Evolutionary conservation across 2,888 invertebrate genomes (phyloP), one percentile per base, ranked within the genome.

Genomic region (Ryuthela nishihirai): DNA sequence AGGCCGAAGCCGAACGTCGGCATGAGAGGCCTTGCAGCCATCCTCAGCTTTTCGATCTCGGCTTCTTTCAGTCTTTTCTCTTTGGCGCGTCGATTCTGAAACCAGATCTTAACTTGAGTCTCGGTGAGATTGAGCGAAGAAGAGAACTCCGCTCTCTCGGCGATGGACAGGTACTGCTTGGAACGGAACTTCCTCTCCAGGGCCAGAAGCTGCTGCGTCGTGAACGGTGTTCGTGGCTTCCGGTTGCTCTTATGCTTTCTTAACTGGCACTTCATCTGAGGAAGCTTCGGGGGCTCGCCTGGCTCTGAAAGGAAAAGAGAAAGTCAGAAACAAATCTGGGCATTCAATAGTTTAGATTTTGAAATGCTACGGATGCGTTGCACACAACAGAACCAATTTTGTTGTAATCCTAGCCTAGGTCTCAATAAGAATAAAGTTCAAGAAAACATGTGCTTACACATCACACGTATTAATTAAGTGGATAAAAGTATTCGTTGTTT

Each of bases 31-130:
- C 88, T 78, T 3, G 88, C 87, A n/a, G 89, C 87, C 76, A 83
- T 80, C 78, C 95, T 88, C 72, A 92, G 77, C 73, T 93, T 92
- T 75, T 94, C 93, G 68, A 93, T 82, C 76, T 93, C 93, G 1
- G 93, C 97, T 72, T 98, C 95, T 77, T 95, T 95, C 2, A 97
- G 81, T 18, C 98, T 81, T 79, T 98, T 98, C 71, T 93, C 93
- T 78, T 98, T 98, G 66, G 97, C 97, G 42, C 80, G 25, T n/a
- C 63, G 35, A 21, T 63, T 63, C 41, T 67, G 67, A 48, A 67
- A 67, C 67, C 67, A 67, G 25, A 67, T 67, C 80, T 92, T 91
- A 71, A 88, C 89, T 83, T 94, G 93, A 40, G 94, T 94, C 77
- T 94, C 94, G 23, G 94, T 92, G 39, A 95, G 82, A 71, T 88